Percentiles rank a stretch among this genome's conserved stretches.
These are phyloP conservation scores for Drosophila oshimai DNA, from an alignment of 1,140 invertebrate genomes.

Conservation along the genomic window DNA sequence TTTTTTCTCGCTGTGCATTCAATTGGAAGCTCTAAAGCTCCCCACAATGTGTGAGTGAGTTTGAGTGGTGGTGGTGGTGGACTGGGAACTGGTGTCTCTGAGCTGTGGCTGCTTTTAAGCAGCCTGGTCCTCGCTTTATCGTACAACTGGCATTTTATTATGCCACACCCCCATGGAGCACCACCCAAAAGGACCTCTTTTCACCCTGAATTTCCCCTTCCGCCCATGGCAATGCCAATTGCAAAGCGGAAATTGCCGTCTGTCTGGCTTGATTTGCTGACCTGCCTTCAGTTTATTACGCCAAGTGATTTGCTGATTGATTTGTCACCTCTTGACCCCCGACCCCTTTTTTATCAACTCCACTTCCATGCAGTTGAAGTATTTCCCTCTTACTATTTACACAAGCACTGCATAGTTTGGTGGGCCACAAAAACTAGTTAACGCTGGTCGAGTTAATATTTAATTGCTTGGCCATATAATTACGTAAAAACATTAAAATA, in stretches of 20 bases:
- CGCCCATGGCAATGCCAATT: conserved; percentile 50
- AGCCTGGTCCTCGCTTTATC: conserved; percentile 54
- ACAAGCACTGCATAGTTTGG: conserved; percentile 11
- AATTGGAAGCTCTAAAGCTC: conserved; percentile 65
- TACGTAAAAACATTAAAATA: conserved; percentile 80
- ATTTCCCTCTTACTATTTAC: background rate
- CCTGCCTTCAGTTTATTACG: conserved; percentile 66
- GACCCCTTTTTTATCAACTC: conserved; percentile 2
- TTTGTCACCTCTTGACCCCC: conserved; percentile 59
- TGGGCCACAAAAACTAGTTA: conserved; percentile 64
- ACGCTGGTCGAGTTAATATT: conserved; percentile 66
- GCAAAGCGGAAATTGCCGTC: conserved; percentile 71
- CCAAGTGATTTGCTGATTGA: conserved; percentile 71
- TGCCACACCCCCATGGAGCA: conserved; percentile 15
- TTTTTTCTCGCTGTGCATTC: conserved; percentile 59
- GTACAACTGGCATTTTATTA: conserved; percentile 72
- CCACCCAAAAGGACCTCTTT: background rate
- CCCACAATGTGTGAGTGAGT: conserved; percentile 15
- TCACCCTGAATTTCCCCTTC: background rate
- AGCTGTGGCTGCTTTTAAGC: conserved; percentile 41
- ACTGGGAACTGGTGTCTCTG: conserved; percentile 3
- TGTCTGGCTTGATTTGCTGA: conserved; percentile 66
- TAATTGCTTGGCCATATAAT: conserved; percentile 75
- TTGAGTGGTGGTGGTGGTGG: background rate
- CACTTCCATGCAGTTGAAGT: background rate